A percentile compares a stretch with the other conserved stretches of the same genome.
These are phyloP conservation scores for Falco rusticolus DNA, from an alignment of 2,797 vertebrate species.

Conservation along the genomic window DNA sequence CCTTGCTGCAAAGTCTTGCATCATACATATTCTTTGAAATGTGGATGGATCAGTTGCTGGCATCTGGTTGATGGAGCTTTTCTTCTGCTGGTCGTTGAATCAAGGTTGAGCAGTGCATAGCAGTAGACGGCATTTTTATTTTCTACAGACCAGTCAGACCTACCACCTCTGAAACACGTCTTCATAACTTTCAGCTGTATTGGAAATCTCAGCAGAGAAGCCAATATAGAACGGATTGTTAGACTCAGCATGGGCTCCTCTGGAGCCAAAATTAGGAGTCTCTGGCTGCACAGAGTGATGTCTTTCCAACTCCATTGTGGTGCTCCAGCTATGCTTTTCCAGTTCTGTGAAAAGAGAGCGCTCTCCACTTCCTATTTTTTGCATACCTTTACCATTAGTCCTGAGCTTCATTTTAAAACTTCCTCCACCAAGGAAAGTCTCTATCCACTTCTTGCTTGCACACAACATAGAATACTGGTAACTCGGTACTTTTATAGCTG, in stretches of 20 bases:
- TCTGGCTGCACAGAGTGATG: neutral
- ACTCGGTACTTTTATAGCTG: conserved; percentile 38
- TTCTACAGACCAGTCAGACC: neutral
- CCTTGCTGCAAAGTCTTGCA: neutral
- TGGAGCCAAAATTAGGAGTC: neutral
- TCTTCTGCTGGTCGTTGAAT: neutral
- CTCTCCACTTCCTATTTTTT: neutral
- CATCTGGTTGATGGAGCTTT: neutral
- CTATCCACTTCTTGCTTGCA: conserved; percentile 1
- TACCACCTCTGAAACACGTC: neutral
- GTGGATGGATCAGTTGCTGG: neutral
- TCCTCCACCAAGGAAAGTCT: neutral
- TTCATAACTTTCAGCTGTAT: neutral
- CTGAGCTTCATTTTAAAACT: conserved; percentile 8
- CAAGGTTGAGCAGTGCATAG: neutral
- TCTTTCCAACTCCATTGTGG: neutral
- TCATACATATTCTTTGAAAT: neutral
- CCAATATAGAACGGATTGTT: neutral
- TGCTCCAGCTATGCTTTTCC: neutral
- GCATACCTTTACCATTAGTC: neutral
- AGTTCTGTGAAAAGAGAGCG: neutral
- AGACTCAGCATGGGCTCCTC: neutral
- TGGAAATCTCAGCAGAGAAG: neutral
- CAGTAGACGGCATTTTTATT: neutral
- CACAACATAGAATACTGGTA: neutral